Conservation (phyloP, 2,113 vertebrate genomes). For the Hassar affinis region DNA sequence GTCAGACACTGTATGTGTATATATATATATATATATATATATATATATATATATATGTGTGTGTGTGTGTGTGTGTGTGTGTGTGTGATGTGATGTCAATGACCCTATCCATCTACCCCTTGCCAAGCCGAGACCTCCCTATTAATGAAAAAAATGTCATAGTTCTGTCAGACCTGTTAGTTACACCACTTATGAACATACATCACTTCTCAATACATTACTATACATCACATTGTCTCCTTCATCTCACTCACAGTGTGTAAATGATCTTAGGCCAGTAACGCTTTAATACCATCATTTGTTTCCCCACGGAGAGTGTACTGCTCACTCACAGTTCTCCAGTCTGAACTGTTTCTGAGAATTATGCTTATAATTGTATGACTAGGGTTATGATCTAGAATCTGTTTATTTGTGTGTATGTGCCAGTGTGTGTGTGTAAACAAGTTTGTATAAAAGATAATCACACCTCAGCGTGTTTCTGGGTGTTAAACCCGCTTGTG, state of each 20-base stretch:
- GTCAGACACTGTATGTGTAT: no score
- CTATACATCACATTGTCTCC: not conserved
- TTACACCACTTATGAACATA: not conserved
- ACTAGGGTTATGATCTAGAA: not conserved
- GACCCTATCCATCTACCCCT: conserved; percentile 1
- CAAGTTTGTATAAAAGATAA: not conserved
- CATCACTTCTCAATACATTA: not conserved
- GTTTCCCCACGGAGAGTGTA: not conserved
- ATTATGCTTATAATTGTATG: not conserved
- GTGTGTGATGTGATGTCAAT: conserved; percentile 2
- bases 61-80: conserved; percentile 11
- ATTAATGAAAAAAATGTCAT: not conserved
- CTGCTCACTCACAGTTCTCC: not conserved
- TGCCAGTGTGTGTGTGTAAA: not conserved
- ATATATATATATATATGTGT: no score
- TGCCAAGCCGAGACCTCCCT: not conserved
- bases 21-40: no score
- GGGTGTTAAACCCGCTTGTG: conserved; percentile 42
- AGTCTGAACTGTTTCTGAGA: not conserved
- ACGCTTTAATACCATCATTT: not conserved
- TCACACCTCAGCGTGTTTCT: not conserved
- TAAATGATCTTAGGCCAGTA: not conserved
- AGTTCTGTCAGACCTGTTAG: not conserved
- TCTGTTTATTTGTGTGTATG: not conserved
- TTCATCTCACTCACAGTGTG: conserved; percentile 6